phyloP scores from a whole-genome alignment of 2,113 vertebrate genomes.

The Rhineura floridana region DNA sequence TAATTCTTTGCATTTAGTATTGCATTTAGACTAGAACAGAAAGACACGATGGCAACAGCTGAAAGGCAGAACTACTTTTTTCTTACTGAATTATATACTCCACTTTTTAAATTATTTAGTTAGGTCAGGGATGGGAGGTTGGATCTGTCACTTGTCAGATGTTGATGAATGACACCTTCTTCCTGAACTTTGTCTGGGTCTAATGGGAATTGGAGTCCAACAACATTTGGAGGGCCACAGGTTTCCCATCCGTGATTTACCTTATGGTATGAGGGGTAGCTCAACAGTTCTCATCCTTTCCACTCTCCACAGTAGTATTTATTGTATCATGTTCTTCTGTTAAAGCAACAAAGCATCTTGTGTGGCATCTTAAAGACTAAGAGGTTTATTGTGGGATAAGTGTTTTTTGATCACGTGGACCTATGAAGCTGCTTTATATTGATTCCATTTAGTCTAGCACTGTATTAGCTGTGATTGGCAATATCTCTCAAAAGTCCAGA shows the following conservation, averaged over 20 bases:
- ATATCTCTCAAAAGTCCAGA: not conserved
- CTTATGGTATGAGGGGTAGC: not conserved
- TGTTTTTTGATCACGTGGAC: not conserved
- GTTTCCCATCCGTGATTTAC: too few species aligned
- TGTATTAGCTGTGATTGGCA: too few species aligned
- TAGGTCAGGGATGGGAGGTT: too few species aligned
- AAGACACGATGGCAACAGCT: not conserved
- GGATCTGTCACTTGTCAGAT: too few species aligned
- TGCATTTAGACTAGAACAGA: not conserved
- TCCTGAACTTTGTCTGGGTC: too few species aligned
- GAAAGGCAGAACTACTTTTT: not conserved
- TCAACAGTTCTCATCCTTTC: not conserved
- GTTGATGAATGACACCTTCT: too few species aligned
- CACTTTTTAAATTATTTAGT: too few species aligned
- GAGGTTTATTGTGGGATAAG: not conserved
- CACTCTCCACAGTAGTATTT: not conserved
- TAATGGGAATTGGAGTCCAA: too few species aligned
- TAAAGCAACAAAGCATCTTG: not conserved
- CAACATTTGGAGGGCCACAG: too few species aligned
- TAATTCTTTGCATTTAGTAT: not conserved
- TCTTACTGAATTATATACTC: not conserved
- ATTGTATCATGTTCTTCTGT: not conserved
- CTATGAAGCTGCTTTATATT: not conserved
- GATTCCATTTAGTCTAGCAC: not conserved
- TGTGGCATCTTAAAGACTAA: not conserved